Evolutionary conservation across 2,797 vertebrate genomes (phyloP).

Genomic region (Glossophaga mutica): DNA sequence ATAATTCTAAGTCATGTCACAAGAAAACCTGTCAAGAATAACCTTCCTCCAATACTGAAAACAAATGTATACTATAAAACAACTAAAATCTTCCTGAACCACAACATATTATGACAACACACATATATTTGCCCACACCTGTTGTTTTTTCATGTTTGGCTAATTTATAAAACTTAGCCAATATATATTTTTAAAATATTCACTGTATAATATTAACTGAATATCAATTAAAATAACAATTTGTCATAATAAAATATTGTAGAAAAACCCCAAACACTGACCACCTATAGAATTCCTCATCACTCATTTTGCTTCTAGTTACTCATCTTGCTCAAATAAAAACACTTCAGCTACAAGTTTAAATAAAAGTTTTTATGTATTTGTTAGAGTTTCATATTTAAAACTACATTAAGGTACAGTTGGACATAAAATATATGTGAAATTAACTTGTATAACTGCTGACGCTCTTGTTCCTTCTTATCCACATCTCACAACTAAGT

Average conservation of each 20-base stretch:
- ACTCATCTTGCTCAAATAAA: not conserved
- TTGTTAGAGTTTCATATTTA: not conserved
- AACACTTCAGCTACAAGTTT: not conserved
- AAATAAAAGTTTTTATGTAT: not conserved
- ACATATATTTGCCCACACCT: not conserved
- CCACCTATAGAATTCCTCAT: not conserved
- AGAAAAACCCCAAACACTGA: not conserved
- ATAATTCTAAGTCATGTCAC: not conserved
- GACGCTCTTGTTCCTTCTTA: not conserved
- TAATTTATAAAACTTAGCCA: not conserved
- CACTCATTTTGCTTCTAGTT: not conserved
- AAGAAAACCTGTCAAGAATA: not conserved
- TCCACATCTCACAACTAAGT: not conserved
- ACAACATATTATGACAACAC: not conserved
- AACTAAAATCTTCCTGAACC: not conserved
- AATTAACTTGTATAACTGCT: not conserved
- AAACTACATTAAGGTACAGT: not conserved
- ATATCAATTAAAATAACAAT: not conserved
- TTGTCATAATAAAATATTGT: not conserved
- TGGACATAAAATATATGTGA: not conserved
- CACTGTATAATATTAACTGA: not conserved
- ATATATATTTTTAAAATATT: too few species aligned
- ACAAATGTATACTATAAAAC: not conserved
- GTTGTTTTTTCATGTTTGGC: not conserved
- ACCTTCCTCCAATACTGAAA: not conserved